Evolutionary conservation across 2,888 invertebrate species (phyloP), one percentile per base, ranked within the genome.

Genomic region (Eurytoma adleriae): DNA sequence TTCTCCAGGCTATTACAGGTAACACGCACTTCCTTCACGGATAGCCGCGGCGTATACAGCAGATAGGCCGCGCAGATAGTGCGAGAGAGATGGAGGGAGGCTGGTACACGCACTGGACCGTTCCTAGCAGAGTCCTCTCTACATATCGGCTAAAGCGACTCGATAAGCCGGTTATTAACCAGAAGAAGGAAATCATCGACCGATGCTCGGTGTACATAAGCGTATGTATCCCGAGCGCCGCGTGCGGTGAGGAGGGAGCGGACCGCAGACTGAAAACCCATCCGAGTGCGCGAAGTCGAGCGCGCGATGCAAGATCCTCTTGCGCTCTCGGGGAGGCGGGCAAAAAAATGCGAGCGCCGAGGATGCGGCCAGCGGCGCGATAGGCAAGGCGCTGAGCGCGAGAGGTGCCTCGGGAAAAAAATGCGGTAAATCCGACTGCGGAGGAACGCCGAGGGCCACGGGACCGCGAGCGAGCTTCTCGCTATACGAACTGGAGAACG

Each of bases 91-190:
- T 2, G 7, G 40, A 7, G 40, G 40, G 40, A 40, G 4, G 40
- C 56, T 54, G 70, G 50, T 71, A 78, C 77, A 71, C 27, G 30
- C 52, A 5, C 18, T 13, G 18, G 18, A 18, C 18, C 27, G 20
- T 57, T 52, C 14, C 48, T 20, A 2, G 27, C 59, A 3, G 24
- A 14, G n/a, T 59, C 16, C 10, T 67, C 62, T 72, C 67, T 62
- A 71, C 57, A 68, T 75, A 75, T 80, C 74, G 64, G 54, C 68
- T 64, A 68, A 78, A 78, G 70, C 76, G 75, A 81, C 80, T 80
- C 82, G 83, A 83, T 82, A 83, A 83, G 83, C 83, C 82, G 83
- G 83, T 83, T 83, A 82, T 83, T 82, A 82, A 81, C 82, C 79
- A 77, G 82, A 76, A 78, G 82, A 81, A 81, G 83, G 81, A 83